phyloP scores from a whole-genome alignment of 1,140 invertebrate species.

The Eubasilissa regina region DNA sequence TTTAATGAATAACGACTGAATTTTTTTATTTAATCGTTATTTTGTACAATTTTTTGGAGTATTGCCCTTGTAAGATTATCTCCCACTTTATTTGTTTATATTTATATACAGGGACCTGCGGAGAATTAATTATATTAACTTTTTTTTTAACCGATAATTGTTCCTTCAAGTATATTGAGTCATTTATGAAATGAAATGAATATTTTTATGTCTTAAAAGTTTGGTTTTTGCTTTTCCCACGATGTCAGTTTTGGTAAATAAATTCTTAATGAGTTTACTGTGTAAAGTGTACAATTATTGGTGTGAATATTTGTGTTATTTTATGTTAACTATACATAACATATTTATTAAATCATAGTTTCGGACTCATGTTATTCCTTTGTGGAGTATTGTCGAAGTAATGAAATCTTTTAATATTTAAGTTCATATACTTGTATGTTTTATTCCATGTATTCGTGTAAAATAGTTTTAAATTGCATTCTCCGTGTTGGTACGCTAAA shows the following conservation, averaged over 20 bases:
- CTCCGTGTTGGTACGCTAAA: neutral
- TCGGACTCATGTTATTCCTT: conserved; percentile 15
- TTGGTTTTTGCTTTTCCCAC: neutral
- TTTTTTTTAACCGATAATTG: conserved; percentile 10
- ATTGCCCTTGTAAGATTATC: conserved; percentile 44
- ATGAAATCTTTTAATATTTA: conserved; percentile 31
- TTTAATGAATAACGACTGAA: conserved; percentile 42
- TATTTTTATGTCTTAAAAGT: conserved; percentile 21
- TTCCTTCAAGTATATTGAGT: conserved; percentile 29
- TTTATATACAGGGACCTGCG: conserved; percentile 44
- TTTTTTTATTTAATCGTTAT: conserved; percentile 37
- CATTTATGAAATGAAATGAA: conserved; percentile 35
- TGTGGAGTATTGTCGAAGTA: neutral
- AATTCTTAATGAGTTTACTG: conserved; percentile 3
- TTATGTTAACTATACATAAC: conserved; percentile 38
- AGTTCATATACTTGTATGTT: conserved; percentile 36
- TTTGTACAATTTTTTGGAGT: conserved; percentile 26
- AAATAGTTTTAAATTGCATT: conserved; percentile 23
- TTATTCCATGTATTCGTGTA: conserved; percentile 39
- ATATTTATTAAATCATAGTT: conserved; percentile 31
- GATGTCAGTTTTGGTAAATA: conserved; percentile 13
- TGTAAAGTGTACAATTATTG: conserved; percentile 1
- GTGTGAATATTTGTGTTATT: conserved; percentile 34
- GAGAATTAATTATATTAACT: conserved; percentile 13
- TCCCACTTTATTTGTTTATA: conserved; percentile 32